Percentiles rank a stretch among this genome's conserved stretches.
These are phyloP conservation scores for Piscicola geometra DNA, from an alignment of 2,888 invertebrate genomes.

Conservation along the genomic window DNA sequence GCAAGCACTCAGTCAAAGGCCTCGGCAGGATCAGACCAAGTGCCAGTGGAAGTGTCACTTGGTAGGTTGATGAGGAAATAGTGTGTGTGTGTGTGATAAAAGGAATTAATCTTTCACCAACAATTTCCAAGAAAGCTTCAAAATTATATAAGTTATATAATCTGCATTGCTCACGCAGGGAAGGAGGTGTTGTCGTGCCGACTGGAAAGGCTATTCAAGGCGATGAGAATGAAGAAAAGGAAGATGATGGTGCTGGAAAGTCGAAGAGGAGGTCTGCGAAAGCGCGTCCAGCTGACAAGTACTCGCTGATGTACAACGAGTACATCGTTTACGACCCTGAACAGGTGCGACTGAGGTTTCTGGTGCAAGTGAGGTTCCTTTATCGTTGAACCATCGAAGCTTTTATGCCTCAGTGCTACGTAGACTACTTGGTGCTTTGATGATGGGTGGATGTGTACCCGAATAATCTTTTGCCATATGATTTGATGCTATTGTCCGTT, in stretches of 20 bases:
- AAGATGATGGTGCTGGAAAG: neutral
- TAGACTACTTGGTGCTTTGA: too few species aligned
- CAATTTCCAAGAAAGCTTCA: neutral
- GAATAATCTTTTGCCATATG: too few species aligned
- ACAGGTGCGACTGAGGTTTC: constrained; percentile 58
- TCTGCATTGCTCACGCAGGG: constrained; percentile 34
- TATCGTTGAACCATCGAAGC: constrained; percentile 47
- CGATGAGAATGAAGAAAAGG: constrained; percentile 9
- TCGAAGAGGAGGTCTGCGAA: constrained; percentile 44
- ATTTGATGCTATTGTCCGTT: too few species aligned
- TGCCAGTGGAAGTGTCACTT: constrained; percentile 46
- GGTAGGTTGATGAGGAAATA: constrained; percentile 47
- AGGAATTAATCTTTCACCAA: neutral
- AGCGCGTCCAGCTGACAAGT: constrained; percentile 47
- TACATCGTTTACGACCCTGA: constrained; percentile 58
- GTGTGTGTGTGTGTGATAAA: constrained; percentile 5
- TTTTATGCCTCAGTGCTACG: too few species aligned
- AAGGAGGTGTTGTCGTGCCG: constrained; percentile 56
- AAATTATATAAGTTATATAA: neutral
- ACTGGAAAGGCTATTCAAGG: constrained; percentile 51
- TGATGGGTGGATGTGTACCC: too few species aligned
- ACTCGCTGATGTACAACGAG: constrained; percentile 59
- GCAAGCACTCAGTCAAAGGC: constrained; percentile 56
- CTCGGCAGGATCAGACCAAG: constrained; percentile 55
- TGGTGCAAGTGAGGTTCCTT: constrained; percentile 58